Conservation (phyloP, 2,113 vertebrate genomes). For the Merops nubicus region DNA sequence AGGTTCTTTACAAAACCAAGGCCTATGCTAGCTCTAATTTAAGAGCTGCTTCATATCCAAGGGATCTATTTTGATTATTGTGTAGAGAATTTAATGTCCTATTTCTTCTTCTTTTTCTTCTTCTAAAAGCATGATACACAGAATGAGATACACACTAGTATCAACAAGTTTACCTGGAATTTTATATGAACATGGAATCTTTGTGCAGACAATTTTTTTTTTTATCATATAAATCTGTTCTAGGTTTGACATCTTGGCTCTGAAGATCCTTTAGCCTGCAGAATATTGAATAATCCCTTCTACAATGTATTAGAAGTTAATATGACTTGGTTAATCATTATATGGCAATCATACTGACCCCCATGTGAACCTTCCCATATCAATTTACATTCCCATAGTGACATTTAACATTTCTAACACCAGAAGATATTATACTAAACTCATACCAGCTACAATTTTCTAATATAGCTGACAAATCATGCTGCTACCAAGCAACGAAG, state of each 20-base stretch:
- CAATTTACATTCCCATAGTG: slow-evolving; percentile 59
- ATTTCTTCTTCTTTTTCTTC: neutral
- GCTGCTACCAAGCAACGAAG: slow-evolving; percentile 67
- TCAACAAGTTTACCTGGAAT: neutral
- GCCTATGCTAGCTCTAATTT: neutral
- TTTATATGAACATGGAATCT: neutral
- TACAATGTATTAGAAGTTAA: slow-evolving; percentile 61
- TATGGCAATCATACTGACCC: slow-evolving; percentile 59
- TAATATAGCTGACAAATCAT: slow-evolving; percentile 64
- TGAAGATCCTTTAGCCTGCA: slow-evolving; percentile 6
- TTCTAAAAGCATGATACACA: neutral
- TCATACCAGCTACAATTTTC: slow-evolving; percentile 65
- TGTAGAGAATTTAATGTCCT: neutral
- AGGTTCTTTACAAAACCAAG: neutral
- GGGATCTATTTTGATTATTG: neutral
- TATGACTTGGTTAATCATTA: slow-evolving; percentile 70
- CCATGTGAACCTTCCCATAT: slow-evolving; percentile 42
- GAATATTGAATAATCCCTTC: slow-evolving; percentile 31
- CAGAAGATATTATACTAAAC: slow-evolving; percentile 60
- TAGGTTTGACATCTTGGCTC: slow-evolving; percentile 38
- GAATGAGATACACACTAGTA: neutral
- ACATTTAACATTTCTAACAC: slow-evolving; percentile 45
- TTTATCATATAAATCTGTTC: slow-evolving; percentile 7
- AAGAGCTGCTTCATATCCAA: neutral
- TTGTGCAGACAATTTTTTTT: neutral